phyloP scores from a whole-genome alignment of 2,797 vertebrate species.

The Lacerta viridis region DNA sequence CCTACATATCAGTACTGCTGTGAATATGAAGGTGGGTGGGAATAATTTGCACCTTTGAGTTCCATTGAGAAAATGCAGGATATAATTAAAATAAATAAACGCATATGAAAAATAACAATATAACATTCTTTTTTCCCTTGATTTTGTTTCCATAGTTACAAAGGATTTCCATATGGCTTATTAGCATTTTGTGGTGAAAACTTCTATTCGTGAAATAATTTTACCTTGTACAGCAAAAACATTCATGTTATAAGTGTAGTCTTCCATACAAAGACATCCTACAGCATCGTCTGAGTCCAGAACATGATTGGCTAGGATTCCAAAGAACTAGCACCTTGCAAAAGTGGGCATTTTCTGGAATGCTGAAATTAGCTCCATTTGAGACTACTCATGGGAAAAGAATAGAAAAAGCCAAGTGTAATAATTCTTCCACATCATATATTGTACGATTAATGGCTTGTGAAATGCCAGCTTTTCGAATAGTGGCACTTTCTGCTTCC shows the following conservation, averaged over 20 bases:
- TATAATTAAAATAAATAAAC: background rate
- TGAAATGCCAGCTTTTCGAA: constrained; percentile 12
- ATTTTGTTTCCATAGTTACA: background rate
- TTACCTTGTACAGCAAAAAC: background rate
- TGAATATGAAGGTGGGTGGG: background rate
- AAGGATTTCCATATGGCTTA: background rate
- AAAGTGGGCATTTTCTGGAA: background rate
- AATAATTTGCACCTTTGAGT: background rate
- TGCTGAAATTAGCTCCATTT: constrained; percentile 1
- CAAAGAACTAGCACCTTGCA: background rate
- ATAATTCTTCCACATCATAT: background rate
- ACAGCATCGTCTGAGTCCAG: background rate
- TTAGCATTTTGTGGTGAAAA: background rate
- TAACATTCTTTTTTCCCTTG: background rate
- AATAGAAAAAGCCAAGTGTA: background rate
- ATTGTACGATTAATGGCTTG: background rate
- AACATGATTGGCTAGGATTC: background rate
- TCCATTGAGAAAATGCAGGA: background rate
- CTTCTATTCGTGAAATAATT: background rate
- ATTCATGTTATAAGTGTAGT: background rate
- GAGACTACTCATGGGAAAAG: background rate
- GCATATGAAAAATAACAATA: background rate
- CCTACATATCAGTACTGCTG: background rate
- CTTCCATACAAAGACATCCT: background rate
- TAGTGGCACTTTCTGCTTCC: constrained; percentile 1